Evolutionary conservation across 2,888 invertebrate genomes (phyloP), one percentile per base, ranked within the genome.

Genomic region (Lysandra bellargus): DNA sequence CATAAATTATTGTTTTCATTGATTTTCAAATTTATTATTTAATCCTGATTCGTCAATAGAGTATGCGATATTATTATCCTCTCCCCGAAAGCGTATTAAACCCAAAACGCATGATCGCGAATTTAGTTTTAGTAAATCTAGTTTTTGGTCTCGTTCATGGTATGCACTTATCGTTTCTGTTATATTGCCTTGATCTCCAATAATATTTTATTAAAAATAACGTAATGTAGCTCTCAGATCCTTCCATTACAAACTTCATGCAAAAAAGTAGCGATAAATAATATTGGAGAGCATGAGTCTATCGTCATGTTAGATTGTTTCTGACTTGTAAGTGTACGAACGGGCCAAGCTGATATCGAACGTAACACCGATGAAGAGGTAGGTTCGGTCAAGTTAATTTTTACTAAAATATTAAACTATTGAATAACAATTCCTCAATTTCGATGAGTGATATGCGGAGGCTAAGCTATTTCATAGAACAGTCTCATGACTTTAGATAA

Each of bases 281-380:
- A 86, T 92, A 93, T 93, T 94, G 94, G 94, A 93, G 93, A 88
- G 85, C 87, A 87, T 85, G 84, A 89, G 89, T 94, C 94, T 94
- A 94, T 93, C 93, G 94, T 94, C 94, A 94, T 94, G 94, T 92
- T 94, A 94, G 93, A 94, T 92, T 94, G 94, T 93, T 91, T 92
- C 92, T 94, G 94, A 93, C 92, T 92, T 91, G 89, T 93, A 87
- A 91, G 89, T 91, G 91, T 93, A 88, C 84, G 89, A 91, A 88
- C 90, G 91, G 91, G 90, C 89, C 89, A 88, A 89, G 90, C 90
- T 87, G 93, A 91, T 88, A 89, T 89, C 90, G 90, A 91, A 90
- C 88, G 84, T 91, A 89, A 89, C 94, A 85, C 87, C 93, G 92
- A 91, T 85, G 86, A 87, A 89, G 92, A 94, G 94, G 94, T 94